These are phyloP conservation scores for Cotesia chilonis DNA, from an alignment of 1,140 invertebrate species.

Conservation along the genomic window DNA sequence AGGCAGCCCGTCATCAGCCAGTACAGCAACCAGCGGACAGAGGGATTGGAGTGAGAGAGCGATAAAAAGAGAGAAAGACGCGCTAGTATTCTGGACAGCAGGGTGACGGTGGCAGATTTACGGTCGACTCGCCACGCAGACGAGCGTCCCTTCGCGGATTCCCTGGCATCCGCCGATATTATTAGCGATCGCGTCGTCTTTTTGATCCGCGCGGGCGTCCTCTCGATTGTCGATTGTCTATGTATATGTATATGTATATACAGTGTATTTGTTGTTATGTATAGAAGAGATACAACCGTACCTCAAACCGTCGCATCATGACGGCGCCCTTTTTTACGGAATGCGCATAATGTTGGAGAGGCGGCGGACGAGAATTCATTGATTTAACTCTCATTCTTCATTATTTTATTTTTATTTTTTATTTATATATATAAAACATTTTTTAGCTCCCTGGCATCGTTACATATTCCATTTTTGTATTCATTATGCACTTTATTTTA, in stretches of 20 bases:
- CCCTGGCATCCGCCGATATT: conserved; percentile 63
- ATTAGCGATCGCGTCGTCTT: conserved; percentile 63
- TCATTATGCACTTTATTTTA: too few relatives aligned
- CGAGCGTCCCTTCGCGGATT: conserved; percentile 60
- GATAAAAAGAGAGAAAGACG: conserved; percentile 33
- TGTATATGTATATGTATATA: conserved; percentile 12
- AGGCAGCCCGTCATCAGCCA: not conserved
- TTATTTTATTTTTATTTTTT: conserved; percentile 14
- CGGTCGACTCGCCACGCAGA: conserved; percentile 61
- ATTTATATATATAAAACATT: too few relatives aligned
- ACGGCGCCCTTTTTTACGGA: conserved; percentile 19
- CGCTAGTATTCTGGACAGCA: conserved; percentile 50
- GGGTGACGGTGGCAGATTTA: conserved; percentile 62
- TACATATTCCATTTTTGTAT: too few relatives aligned
- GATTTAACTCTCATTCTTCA: conserved; percentile 14
- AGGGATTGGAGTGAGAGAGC: conserved; percentile 23
- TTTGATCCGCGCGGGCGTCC: conserved; percentile 54
- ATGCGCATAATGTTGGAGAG: conserved; percentile 39
- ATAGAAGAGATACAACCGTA: conserved; percentile 17
- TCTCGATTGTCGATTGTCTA: not conserved
- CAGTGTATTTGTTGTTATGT: not conserved
- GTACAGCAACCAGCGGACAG: not conserved
- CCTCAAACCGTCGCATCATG: conserved; percentile 27
- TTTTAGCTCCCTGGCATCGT: too few relatives aligned
- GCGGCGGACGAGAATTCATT: conserved; percentile 37